Base-by-base conservation (phyloP, 2,888 invertebrate species). In the Boloria euphrosyne region DNA sequence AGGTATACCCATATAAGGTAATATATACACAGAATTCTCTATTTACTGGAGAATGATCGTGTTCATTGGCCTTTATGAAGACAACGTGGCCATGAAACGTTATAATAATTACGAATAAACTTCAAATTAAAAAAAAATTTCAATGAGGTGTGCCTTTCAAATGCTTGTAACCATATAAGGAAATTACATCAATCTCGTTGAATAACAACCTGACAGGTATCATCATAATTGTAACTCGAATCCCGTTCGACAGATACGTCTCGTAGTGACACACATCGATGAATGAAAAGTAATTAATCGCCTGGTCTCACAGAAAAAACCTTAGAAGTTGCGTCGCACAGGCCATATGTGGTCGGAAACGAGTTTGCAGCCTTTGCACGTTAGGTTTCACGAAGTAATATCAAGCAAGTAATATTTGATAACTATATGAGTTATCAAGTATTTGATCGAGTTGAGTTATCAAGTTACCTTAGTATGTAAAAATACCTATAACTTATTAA, bases 261-360 rank as follows among this genome's bases (percentile, higher is more conserved):
- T 46, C 22, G 16, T 44, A 46, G 46, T 57, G 46, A 46, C 57
- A 46, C 27, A 57, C n/a, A 46, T 57, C 46, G 57, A 57, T 46
- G 46, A 57, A 27, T 46, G 57, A 57, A 27, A 57, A n/a, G 57
- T 46, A 57, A 57, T 46, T 27, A 16, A 57, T 57, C 46, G 46
- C 22, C 44, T 44, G 44, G 44, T 46, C 16, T 18, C 13, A 43
- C 16, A 38, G 22, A 44, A 60, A 58, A 47, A 54, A 47, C 44
- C 18, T 54, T 52, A 62, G 46, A 62, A 53, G 44, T 53, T 31
- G 54, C 60, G 38, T 60, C 60, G 43, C 46, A 61, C 53, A 43
- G 58, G 38, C 62, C 60, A 64, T 64, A 65, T 67, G 63, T 57
- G 27, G 55, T 63, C 57, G 16, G 18, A 62, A 69, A 60, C 63